Conservation (phyloP, 1,140 invertebrate species). For the Microplitis mediator region DNA sequence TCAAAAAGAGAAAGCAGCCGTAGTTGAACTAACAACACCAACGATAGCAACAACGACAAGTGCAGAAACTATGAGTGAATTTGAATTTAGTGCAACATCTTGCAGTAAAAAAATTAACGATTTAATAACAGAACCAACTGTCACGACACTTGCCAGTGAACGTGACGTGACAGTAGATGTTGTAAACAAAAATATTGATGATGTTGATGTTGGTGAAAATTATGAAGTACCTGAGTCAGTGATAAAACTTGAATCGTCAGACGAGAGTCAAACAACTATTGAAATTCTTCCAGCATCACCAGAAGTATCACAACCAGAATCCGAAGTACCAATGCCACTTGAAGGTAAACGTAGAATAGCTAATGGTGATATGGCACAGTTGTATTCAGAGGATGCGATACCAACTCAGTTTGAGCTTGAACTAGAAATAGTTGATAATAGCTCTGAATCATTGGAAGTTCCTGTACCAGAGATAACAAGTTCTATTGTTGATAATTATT, state of each 20-base stretch:
- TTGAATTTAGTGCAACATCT: conserved; percentile 1
- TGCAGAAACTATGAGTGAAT: conserved; percentile 8
- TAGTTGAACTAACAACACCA: too few relatives aligned
- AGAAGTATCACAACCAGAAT: conserved; percentile 32
- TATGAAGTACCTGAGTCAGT: conserved; percentile 36
- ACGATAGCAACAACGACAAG: not conserved
- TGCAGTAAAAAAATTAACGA: conserved; percentile 13
- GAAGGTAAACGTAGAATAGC: conserved; percentile 18
- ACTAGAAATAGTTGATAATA: conserved; percentile 48
- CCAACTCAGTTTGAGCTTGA: conserved; percentile 53
- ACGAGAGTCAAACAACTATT: conserved; percentile 56
- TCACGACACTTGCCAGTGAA: not conserved
- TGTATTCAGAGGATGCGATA: conserved; percentile 45
- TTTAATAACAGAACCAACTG: not conserved
- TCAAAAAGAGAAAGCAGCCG: not conserved
- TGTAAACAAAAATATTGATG: not conserved
- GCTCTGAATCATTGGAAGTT: conserved; percentile 37
- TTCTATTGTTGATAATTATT: not conserved
- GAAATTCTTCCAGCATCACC: conserved; percentile 55
- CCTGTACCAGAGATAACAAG: conserved; percentile 31
- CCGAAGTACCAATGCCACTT: conserved; percentile 14
- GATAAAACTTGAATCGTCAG: conserved; percentile 56
- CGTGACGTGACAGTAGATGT: not conserved
- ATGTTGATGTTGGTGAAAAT: not conserved
- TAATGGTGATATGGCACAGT: conserved; percentile 33